These are phyloP conservation scores for Lithophane ornitopus DNA, from an alignment of 2,888 invertebrate species.

Conservation along the genomic window DNA sequence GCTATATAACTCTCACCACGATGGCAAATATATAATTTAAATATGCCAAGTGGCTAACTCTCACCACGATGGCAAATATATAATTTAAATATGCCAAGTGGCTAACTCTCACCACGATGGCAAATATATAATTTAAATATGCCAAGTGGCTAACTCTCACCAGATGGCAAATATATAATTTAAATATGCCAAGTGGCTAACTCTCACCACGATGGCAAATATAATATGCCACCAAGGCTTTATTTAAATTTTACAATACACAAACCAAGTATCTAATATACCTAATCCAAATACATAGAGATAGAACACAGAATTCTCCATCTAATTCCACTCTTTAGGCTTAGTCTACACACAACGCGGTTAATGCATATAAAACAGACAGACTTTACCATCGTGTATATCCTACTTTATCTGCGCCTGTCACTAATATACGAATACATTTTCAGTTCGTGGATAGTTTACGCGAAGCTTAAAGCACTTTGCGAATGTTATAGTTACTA, in stretches of 20 bases:
- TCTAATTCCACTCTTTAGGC: constrained; percentile 1
- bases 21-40: too few species aligned
- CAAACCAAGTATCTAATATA: background rate
- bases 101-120: background rate
- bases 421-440: constrained; percentile 56
- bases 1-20: too few species aligned
- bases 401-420: constrained; percentile 44
- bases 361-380: constrained; percentile 4
- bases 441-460: constrained; percentile 65
- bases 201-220: background rate
- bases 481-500: constrained; percentile 54
- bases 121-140: too few species aligned
- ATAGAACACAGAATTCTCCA: background rate
- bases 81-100: too few species aligned
- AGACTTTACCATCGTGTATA: constrained; percentile 22
- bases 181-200: too few species aligned
- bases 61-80: background rate
- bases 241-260: too few species aligned
- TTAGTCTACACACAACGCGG: background rate
- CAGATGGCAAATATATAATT: too few species aligned
- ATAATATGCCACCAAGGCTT: background rate
- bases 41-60: too few species aligned
- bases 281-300: background rate
- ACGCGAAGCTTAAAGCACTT: constrained; percentile 56
- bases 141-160: too few species aligned